Evolutionary conservation across 2,113 vertebrate genomes (phyloP), one percentile per base, ranked within the genome.

Genomic region (Centropus unirufus): DNA sequence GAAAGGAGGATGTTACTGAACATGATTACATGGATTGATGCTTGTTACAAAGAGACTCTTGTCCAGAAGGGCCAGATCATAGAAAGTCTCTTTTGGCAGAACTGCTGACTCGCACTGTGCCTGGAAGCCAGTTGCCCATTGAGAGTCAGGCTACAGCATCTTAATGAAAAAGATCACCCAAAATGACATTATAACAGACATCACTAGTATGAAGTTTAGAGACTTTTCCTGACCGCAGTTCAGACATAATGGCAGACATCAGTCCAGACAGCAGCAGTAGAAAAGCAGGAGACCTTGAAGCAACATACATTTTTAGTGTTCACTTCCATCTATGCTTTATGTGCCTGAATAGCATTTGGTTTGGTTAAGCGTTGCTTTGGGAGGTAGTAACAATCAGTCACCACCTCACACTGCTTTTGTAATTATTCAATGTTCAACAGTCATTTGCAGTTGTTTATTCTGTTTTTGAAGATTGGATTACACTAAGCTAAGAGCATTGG

Each of bases 321-420:
- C 5, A 1, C 15, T 59, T 47, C 32, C 20, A 29, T 49, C 27
- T 70, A 2, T 29, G 11, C 27, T 73, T 76, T 57, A 26, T 69
- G 42, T 6, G 9, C 73, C n/a, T 58, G 4, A 36, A 14, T 3
- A 64, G 8, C 2, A 1, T 63, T 68, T 63, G 1, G 3, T 47
- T 63, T 3, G 2, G n/a, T n/a, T 12, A 91, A 19, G 7, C 69
- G 6, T 24, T 80, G 22, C 12, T 23, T 92, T 64, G 59, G n/a
- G 47, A 74, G 14, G 7, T 6, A 64, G 17, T 18, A 75, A 14
- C 51, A 21, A 74, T 12, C 5, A 67, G 9, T 30, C n/a, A 57
- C 6, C 15, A 64, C 8, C 23, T 64, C 5, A 34, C 24, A 29
- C 17, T 47, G 26, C 10, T 78, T 81, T 75, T 75, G 3, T 42